Evolutionary conservation across 2,113 vertebrate genomes (phyloP), one percentile per base, ranked within the genome.

Genomic region (Leptodactylus fuscus): DNA sequence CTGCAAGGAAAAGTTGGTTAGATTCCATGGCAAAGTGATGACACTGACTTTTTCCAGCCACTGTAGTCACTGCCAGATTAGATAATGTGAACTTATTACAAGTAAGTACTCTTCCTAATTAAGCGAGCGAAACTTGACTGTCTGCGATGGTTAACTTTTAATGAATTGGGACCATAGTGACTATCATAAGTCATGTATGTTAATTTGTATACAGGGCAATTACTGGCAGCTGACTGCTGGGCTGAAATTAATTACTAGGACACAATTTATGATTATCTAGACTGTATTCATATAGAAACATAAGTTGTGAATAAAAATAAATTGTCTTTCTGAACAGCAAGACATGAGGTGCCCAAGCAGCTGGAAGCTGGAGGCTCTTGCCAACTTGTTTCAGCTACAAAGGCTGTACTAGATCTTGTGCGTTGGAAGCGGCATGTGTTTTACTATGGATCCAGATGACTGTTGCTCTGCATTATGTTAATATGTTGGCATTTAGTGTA

Each of bases 181-280:
- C 58, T 67, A 69, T 70, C 36, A 38, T 36, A 87, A 91, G 87
- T 85, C 89, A 90, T 91, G 92, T 92, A 93, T 91, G 91, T 91
- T 91, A 93, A 93, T 93, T 90, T 75, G 81, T 83, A 87, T 87
- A 90, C 90, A 89, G 88, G 88, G 87, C 89, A 93, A 92, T 92
- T 94, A 93, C 93, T 89, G 92, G 89, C 87, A 88, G 85, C 58
- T 87, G 90, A 91, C 91, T 78, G 87, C 91, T 92, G 90, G 89
- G 89, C 27, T 88, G 88, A 92, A 91, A 89, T 90, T 92, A 90
- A 93, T 94, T 94, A 91, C 88, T 60, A 22, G 87, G 89, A 87
- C 91, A 91, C 83, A 85, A 90, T 91, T 90, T 58, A 55, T 87
- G 60, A 89, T 89, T 88, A 88, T 87, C 87, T 89, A 79, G 89